These are phyloP conservation scores for Orchestia grillus DNA, from an alignment of 1,140 invertebrate species.

Conservation along the genomic window DNA sequence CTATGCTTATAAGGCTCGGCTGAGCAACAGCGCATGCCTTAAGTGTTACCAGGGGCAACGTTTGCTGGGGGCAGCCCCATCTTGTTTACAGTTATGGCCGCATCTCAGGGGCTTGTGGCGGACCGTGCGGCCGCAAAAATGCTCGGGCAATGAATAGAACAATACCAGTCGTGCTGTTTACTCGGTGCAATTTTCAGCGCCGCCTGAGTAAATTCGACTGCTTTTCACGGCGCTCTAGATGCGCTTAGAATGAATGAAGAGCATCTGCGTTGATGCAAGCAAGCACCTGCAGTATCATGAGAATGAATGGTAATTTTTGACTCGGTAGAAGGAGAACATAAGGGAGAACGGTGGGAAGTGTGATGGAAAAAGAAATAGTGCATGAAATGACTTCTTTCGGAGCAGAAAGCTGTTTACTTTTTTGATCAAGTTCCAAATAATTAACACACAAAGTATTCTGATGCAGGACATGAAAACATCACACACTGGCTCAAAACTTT, in stretches of 20 bases:
- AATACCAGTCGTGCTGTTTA: not conserved
- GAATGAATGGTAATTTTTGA: not conserved
- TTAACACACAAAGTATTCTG: not conserved
- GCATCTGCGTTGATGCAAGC: not conserved
- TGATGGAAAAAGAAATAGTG: not conserved
- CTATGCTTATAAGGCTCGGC: slow-evolving; percentile 6
- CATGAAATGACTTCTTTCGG: not conserved
- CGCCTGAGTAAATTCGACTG: not conserved
- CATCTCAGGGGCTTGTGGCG: not conserved
- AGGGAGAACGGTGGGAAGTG: no score
- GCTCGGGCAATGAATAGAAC: not conserved
- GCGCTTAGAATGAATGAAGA: not conserved
- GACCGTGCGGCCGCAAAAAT: not conserved
- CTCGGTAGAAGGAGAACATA: not conserved
- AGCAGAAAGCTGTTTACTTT: not conserved
- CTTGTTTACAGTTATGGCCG: not conserved
- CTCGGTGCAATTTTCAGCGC: not conserved
- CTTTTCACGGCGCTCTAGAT: not conserved
- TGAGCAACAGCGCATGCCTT: not conserved
- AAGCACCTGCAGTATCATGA: not conserved
- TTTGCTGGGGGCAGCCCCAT: not conserved
- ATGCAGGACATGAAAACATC: not conserved
- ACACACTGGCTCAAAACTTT: not conserved
- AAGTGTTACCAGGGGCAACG: slow-evolving; percentile 5
- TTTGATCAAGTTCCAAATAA: not conserved